Evolutionary conservation across 2,113 vertebrate species (phyloP).

Genomic region (Microcebus murinus): DNA sequence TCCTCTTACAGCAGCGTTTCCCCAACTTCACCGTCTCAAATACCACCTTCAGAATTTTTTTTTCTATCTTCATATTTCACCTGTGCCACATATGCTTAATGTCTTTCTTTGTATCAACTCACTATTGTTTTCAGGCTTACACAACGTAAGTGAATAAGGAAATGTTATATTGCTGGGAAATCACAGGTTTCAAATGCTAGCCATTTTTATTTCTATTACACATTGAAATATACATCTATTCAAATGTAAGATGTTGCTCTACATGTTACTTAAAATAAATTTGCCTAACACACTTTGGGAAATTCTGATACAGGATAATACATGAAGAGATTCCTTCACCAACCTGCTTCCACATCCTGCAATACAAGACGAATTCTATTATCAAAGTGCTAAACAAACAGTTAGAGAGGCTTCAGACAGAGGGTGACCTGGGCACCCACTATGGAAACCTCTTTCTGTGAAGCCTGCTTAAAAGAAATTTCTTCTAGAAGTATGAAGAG

Average conservation of each 20-base stretch:
- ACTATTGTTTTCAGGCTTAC: neutral
- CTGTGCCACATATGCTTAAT: neutral
- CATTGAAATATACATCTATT: neutral
- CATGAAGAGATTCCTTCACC: neutral
- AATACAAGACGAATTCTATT: neutral
- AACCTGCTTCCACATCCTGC: neutral
- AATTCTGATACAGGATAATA: neutral
- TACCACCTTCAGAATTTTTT: neutral
- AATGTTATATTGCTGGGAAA: neutral
- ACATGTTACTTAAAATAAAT: neutral
- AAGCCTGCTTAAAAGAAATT: neutral
- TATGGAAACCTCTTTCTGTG: neutral
- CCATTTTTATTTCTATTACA: neutral
- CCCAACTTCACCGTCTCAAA: neutral
- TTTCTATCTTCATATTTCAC: neutral
- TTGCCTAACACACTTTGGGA: neutral
- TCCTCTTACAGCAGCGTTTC: neutral
- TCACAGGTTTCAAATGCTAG: neutral
- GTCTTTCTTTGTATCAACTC: neutral
- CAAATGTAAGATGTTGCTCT: neutral
- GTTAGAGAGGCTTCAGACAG: neutral
- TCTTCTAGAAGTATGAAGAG: neutral
- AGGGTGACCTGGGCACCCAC: neutral
- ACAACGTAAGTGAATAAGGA: neutral
- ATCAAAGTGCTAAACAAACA: neutral